A percentile compares a stretch with the other conserved stretches of the same genome.
These are phyloP conservation scores for Ceratitis capitata DNA, from an alignment of 1,140 invertebrate genomes.

Conservation along the genomic window DNA sequence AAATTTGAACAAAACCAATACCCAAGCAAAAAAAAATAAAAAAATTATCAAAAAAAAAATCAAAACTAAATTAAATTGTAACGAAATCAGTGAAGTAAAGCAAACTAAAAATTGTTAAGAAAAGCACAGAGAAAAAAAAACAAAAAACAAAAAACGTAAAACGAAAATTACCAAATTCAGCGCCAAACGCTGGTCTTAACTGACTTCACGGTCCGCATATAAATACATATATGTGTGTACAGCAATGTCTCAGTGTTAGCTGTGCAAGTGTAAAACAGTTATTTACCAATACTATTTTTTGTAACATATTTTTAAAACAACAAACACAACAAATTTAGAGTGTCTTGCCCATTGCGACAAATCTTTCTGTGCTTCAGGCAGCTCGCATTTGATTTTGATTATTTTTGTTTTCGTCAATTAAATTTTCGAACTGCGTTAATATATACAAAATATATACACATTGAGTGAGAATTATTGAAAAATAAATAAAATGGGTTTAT, in stretches of 20 bases:
- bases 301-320: too few species aligned
- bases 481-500: conserved; percentile 27
- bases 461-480: conserved; percentile 22
- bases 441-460: too few species aligned
- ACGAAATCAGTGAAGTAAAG: background rate
- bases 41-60: too few species aligned
- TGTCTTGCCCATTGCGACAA: conserved; percentile 12
- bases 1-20: background rate
- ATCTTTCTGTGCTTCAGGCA: conserved; percentile 9
- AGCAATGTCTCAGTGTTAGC: background rate
- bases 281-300: background rate
- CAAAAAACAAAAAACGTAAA: background rate
- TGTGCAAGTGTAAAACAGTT: background rate
- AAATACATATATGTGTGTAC: too few species aligned
- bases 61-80: conserved; percentile 3
- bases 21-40: background rate
- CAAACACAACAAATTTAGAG: background rate
- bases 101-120: background rate
- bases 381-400: conserved; percentile 30
- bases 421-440: conserved; percentile 3
- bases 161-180: background rate
- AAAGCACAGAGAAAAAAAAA: background rate
- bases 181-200: background rate
- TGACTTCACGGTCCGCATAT: background rate
- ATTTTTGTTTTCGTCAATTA: background rate